Percentiles rank a stretch among this genome's conserved stretches.
Conservation (phyloP, 2,797 vertebrate species). For the Notamacropus eugenii region DNA sequence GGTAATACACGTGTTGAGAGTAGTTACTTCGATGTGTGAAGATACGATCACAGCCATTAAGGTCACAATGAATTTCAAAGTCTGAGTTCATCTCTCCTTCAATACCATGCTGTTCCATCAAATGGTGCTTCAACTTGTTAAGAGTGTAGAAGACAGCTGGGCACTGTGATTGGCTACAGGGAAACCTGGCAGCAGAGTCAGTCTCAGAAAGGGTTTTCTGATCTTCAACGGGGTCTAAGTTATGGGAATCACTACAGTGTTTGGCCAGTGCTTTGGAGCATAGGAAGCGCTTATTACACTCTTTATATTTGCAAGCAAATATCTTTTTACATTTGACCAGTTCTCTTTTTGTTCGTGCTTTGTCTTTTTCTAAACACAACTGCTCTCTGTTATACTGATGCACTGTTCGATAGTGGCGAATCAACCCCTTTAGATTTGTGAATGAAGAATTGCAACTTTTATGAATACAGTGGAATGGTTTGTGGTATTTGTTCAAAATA, state of each 20-base stretch:
- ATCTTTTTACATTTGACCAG: conserved; percentile 88
- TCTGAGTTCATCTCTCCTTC: conserved; percentile 86
- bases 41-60: conserved; percentile 91
- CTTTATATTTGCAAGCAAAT: conserved; percentile 89
- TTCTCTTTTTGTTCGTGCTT: conserved; percentile 90
- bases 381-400: conserved; percentile 96
- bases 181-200: conserved; percentile 86
- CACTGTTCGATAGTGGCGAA: conserved; percentile 93
- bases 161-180: conserved; percentile 93
- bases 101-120: conserved; percentile 86
- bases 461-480: conserved; percentile 96
- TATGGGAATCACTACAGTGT: conserved; percentile 88
- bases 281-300: conserved; percentile 89
- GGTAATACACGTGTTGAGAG: conserved; percentile 92
- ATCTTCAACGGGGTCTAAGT: conserved; percentile 84
- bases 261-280: conserved; percentile 87
- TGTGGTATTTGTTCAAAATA: conserved; percentile 95
- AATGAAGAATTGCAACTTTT: conserved; percentile 95
- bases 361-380: conserved; percentile 93
- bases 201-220: conserved; percentile 84
- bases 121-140: conserved; percentile 93
- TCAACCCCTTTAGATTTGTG: conserved; percentile 93
- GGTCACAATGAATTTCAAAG: conserved; percentile 91
- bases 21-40: conserved; percentile 91
- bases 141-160: conserved; percentile 93